Percentiles rank a stretch among this genome's conserved stretches.
Conservation (phyloP, 2,888 invertebrate species). For the Hirtodrosophila cameraria region DNA sequence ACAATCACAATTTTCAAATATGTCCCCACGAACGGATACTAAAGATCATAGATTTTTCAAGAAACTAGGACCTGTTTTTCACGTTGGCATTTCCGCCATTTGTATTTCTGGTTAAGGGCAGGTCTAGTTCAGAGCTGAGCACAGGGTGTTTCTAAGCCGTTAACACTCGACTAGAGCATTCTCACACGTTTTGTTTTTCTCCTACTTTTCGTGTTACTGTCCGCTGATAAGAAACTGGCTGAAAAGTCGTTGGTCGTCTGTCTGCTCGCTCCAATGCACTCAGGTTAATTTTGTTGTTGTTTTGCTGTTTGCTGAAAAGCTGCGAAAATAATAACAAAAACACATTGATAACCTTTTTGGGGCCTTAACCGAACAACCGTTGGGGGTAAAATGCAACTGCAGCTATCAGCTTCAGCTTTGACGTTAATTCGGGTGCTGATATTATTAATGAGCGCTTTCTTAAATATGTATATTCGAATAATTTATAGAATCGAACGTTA, state of each 20-base stretch:
- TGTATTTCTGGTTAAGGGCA: no score
- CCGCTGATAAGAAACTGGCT: constrained; percentile 56
- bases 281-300: constrained; percentile 25
- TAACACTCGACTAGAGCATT: no score
- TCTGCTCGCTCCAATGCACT: constrained; percentile 9
- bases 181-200: no score
- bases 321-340: constrained; percentile 60
- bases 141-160: no score
- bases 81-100: no score
- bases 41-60: no score
- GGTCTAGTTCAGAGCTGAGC: no score
- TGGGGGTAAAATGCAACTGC: constrained; percentile 54
- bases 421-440: neutral
- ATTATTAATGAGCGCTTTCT: neutral
- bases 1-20: no score
- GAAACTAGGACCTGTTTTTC: no score
- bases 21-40: no score
- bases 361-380: constrained; percentile 39
- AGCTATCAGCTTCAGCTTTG: constrained; percentile 8
- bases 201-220: constrained; percentile 20
- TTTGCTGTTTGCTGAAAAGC: constrained; percentile 16
- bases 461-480: neutral
- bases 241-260: constrained; percentile 16
- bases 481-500: neutral
- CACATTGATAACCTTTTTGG: constrained; percentile 63